Evolutionary conservation across 1,140 invertebrate species (phyloP).

Genomic region (Dreissena polymorpha): DNA sequence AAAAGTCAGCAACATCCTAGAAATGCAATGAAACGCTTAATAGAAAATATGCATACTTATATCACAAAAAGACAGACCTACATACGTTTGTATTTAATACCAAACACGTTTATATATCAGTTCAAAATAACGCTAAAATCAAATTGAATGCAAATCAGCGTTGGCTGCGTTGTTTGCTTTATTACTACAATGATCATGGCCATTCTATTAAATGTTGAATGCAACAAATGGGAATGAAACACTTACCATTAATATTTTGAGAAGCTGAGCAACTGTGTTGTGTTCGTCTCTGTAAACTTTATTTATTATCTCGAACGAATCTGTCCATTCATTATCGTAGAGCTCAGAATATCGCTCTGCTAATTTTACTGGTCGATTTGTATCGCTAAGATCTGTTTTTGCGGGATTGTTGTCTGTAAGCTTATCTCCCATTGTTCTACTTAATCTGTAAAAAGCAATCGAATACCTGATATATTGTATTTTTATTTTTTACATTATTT

Average conservation of each 20-base stretch:
- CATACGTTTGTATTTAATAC: neutral
- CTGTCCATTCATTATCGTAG: constrained; percentile 27
- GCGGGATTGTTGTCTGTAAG: constrained; percentile 10
- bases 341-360: constrained; percentile 7
- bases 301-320: neutral
- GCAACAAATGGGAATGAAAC: neutral
- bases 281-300: neutral
- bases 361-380: constrained; percentile 11
- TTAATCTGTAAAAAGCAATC: constrained; percentile 10
- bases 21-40: neutral
- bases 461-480: too few species aligned
- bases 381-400: constrained; percentile 7
- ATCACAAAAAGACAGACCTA: too few species aligned
- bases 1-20: neutral
- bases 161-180: neutral
- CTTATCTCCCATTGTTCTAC: neutral
- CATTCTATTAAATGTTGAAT: neutral
- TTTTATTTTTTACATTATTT: too few species aligned
- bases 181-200: neutral
- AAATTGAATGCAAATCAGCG: neutral
- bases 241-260: constrained; percentile 22
- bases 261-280: neutral
- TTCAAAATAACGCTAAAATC: neutral
- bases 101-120: neutral
- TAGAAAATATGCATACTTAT: too few species aligned